Evolutionary conservation across 1,140 invertebrate species (phyloP), one percentile per base, ranked within the genome.

Genomic region (Neodiprion lecontei): DNA sequence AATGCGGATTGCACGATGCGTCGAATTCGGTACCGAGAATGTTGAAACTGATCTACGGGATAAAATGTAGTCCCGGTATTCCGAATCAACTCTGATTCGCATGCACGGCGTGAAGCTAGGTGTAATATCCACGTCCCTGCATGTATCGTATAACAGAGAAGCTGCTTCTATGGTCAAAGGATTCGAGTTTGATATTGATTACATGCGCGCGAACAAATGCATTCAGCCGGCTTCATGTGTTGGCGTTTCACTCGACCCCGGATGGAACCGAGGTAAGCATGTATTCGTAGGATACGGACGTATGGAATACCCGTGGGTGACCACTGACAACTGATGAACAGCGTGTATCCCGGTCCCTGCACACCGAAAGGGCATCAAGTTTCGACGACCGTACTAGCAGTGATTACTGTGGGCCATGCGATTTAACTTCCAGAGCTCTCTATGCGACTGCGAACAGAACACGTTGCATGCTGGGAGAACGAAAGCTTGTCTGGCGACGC

Each of bases 321-420:
- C 53, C n/a, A 17, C 53, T 11, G 53, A 61, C 53, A 61, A 61
- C 53, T 17, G 53, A 61, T 17, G 17, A 65, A 65, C 61, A 21
- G 61, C 61, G 61, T 5, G 17, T 65, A 65, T 65, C 12, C 61
- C 7, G 61, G 12, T 65, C 12, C 61, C 61, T 69, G 53, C 53
- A 61, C 67, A 47, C 11, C 67, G 14, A 69, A 69, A 69, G 67
- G 67, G 67, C 17, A 69, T 69, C 67, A 47, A 69, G 67, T 69
- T 69, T 69, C 17, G 67, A 69, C 12, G 28, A 40, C 28, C 28
- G 28, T 40, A 40, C 28, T 40, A 40, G 28, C 28, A 3, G 28
- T 61, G 53, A 61, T 61, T 61, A 61, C 53, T 61, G n/a, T 14
- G 23, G 67, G 21, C 40, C 21, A 23, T 69, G 67, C 5, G 67